Base-by-base conservation (phyloP, 2,888 invertebrate genomes). In the Brenthis daphne region DNA sequence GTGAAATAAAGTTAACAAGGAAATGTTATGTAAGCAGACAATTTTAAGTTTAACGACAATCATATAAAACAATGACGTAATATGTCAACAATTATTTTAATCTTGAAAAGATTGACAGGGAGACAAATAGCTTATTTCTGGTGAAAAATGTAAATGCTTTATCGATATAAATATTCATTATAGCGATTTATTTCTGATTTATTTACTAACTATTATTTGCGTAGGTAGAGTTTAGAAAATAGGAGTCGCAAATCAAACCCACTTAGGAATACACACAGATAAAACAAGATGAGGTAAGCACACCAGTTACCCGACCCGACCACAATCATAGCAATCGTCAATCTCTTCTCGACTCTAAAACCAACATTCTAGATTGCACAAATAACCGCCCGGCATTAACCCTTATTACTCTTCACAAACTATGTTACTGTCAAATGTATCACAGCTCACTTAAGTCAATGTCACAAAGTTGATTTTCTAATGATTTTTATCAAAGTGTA, bases 331-430 rank as follows among this genome's bases (percentile, higher is more conserved):
- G 78, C 83, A 81, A 81, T 82, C 82, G 84, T 88, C 87, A 86
- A 89, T 89, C 87, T 86, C 80, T 78, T 78, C 82, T 77, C 73
- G 74, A 78, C 78, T 84, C 81, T 84, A 84, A 89, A 90, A 88
- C 87, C 87, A 90, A 90, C 88, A 89, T 85, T 84, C 83, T 82
- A 86, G 87, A 89, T 89, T 89, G 86, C 88, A 88, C 85, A 87
- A 89, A 90, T 89, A 84, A 86, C 88, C 81, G 81, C 68, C 87
- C 82, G 75, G 79, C 84, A 89, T 90, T 89, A 89, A 87, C 87
- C 87, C 87, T 89, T 85, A 90, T 90, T 90, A 89, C 83, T 81
- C 79, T 79, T 72, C 74, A 73, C 74, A 79, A 81, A 82, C 79
- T 78, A 43, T 43, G 37, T 76, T 77, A 72, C 33, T 67, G 16